These are phyloP conservation scores for Rapana venosa DNA, from an alignment of 2,888 invertebrate genomes.

Conservation along the genomic window DNA sequence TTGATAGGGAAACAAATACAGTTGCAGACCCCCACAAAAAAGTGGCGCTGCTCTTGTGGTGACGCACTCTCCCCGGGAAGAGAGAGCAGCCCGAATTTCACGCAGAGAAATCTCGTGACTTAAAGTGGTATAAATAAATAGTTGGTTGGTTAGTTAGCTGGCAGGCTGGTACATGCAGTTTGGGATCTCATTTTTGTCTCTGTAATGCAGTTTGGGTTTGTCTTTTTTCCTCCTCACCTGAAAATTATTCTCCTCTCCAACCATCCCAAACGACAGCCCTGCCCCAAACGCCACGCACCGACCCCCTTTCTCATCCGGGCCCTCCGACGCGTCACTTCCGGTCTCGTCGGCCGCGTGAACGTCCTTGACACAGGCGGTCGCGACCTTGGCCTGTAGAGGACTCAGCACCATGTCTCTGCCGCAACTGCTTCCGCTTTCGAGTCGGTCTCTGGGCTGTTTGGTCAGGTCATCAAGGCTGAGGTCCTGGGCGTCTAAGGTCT, in stretches of 20 bases:
- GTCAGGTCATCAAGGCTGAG: not conserved
- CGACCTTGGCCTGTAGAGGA: constrained; percentile 25
- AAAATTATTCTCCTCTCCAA: constrained; percentile 73
- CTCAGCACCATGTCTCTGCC: not conserved
- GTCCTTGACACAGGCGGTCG: constrained; percentile 3
- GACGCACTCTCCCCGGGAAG: no score
- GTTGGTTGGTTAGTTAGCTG: no score
- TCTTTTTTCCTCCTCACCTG: constrained; percentile 70
- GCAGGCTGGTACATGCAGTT: no score
- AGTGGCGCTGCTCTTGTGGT: no score
- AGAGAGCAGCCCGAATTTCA: no score
- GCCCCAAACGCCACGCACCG: constrained; percentile 65
- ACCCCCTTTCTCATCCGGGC: not conserved
- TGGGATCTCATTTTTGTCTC: no score
- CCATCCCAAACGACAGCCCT: constrained; percentile 70
- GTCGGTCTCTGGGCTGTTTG: not conserved
- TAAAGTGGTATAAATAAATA: no score
- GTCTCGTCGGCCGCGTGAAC: not conserved
- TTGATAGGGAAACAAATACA: no score
- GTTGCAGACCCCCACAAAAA: no score
- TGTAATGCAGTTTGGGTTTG: no score
- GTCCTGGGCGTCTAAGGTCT: not conserved
- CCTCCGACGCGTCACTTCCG: constrained; percentile 2
- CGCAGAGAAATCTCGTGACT: no score
- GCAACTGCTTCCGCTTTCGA: not conserved